These are phyloP conservation scores for Leptodactylus fuscus DNA, from an alignment of 2,113 vertebrate species.

Conservation along the genomic window DNA sequence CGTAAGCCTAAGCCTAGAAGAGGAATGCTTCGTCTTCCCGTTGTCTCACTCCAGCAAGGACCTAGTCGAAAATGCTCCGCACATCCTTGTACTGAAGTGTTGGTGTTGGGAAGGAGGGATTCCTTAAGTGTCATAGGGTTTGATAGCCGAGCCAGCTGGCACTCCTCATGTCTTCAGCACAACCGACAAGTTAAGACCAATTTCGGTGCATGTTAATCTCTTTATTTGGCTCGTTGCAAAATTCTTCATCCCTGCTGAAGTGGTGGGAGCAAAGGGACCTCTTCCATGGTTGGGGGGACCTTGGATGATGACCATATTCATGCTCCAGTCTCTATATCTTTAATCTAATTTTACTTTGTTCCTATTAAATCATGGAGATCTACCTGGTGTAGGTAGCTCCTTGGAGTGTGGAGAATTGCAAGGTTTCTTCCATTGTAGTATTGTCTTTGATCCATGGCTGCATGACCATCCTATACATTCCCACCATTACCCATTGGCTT, in stretches of 20 bases:
- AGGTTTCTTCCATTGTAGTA: background rate
- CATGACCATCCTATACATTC: background rate
- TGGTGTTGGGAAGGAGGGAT: conserved; percentile 27
- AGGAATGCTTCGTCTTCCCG: background rate
- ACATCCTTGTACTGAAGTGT: conserved; percentile 6
- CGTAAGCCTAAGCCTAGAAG: background rate
- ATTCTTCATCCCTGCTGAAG: background rate
- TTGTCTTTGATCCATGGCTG: background rate
- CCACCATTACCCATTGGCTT: too few species aligned
- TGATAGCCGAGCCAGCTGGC: conserved; percentile 44
- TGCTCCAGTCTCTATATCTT: too few species aligned
- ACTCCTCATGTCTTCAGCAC: background rate
- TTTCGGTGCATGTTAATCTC: background rate
- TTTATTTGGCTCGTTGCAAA: conserved; percentile 11
- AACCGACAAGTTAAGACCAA: conserved; percentile 31
- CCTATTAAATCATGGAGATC: too few species aligned
- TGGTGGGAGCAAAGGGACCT: background rate
- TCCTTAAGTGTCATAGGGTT: conserved; percentile 14
- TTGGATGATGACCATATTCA: background rate
- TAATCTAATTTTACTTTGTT: too few species aligned
- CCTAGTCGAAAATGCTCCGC: background rate
- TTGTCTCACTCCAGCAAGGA: conserved; percentile 15
- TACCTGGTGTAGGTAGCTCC: too few species aligned
- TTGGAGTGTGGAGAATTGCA: too few species aligned
- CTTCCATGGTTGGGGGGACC: background rate